Evolutionary conservation across 2,888 invertebrate genomes (phyloP).

Genomic region (Notodromas monacha): DNA sequence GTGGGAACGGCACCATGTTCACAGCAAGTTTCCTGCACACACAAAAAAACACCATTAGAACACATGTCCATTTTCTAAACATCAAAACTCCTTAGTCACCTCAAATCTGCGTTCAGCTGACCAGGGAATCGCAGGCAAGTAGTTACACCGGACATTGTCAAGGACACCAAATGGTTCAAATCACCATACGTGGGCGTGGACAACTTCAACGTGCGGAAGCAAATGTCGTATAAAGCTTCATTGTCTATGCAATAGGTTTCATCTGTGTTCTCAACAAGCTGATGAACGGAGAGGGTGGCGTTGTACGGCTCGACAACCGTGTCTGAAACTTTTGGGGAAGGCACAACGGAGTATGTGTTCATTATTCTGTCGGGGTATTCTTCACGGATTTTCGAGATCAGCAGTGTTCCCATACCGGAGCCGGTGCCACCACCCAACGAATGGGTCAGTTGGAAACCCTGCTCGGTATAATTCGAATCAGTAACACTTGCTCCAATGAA

Average conservation of each 20-base stretch:
- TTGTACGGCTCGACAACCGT: slow-evolving; percentile 24
- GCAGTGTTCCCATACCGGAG: slow-evolving; percentile 43
- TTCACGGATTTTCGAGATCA: slow-evolving; percentile 44
- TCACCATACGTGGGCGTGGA: slow-evolving; percentile 61
- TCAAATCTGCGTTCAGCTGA: slow-evolving; percentile 57
- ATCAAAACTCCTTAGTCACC: too few species aligned
- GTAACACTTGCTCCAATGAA: too few species aligned
- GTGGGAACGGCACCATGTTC: slow-evolving; percentile 80
- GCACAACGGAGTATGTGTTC: slow-evolving; percentile 44
- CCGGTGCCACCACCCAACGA: slow-evolving; percentile 49
- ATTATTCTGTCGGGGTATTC: slow-evolving; percentile 57
- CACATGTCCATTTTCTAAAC: too few species aligned
- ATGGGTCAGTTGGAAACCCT: slow-evolving; percentile 38
- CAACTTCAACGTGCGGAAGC: slow-evolving; percentile 37
- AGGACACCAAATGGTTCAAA: slow-evolving; percentile 55
- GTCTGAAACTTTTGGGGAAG: slow-evolving; percentile 34
- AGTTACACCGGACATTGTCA: slow-evolving; percentile 22
- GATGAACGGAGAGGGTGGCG: slow-evolving; percentile 22
- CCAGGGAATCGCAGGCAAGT: slow-evolving; percentile 48
- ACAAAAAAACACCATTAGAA: too few species aligned
- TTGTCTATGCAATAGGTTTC: slow-evolving; percentile 23
- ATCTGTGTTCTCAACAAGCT: slow-evolving; percentile 22
- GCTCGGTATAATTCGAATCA: too few species aligned
- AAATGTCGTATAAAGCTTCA: slow-evolving; percentile 23
- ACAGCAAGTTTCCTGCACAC: slow-evolving; percentile 55